Base-by-base conservation (phyloP, 2,888 invertebrate genomes). In the Thyatira batis region DNA sequence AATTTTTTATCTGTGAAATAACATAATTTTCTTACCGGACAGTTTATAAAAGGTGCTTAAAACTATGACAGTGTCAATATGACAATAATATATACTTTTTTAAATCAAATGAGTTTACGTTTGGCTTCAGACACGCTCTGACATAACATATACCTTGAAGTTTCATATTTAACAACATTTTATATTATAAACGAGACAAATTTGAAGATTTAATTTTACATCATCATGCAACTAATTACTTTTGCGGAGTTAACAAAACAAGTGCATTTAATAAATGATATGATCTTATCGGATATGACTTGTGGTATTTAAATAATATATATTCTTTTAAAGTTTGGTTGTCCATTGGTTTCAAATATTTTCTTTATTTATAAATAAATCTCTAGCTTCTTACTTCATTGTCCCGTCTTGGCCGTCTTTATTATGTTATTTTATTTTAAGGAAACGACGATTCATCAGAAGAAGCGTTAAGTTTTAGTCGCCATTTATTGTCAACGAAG, bases 241-340 rank as follows among this genome's bases (percentile, higher is more conserved):
- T 89, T 89, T 66, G 66, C 76, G 0, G 87, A 89, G 27, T 28
- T 90, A 53, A 80, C 85, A 1, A 80, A 78, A 53, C 80, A 84
- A 76, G 80, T 89, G 4, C 80, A 85, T 68, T 54, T 78, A 30
- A 77, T 89, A 25, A 85, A 85, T 55, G 88, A 88, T 65, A 65
- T 85, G 33, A 89, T 90, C 61, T 67, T 89, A 51, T 70, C 83
- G 0, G 86, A 87, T 60, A 84, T 88, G 80, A 72, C 74, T 50
- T 81, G 68, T 55, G 85, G 87, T 85, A 73, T 5, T 5, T 33
- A 56, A 66, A 27, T 33, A 49, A 20, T 44, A 50, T 33, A 39
- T 20, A 20, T 11, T 13, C n/a, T 44, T 51, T 44, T 13, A 17
- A 25, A 43, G 17, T 28, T 44, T 13, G n/a, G n/a, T n/a, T n/a